A percentile compares a stretch with the other conserved stretches of the same genome.
Conservation (phyloP, 2,797 vertebrate genomes). For the Lophius americanus region DNA sequence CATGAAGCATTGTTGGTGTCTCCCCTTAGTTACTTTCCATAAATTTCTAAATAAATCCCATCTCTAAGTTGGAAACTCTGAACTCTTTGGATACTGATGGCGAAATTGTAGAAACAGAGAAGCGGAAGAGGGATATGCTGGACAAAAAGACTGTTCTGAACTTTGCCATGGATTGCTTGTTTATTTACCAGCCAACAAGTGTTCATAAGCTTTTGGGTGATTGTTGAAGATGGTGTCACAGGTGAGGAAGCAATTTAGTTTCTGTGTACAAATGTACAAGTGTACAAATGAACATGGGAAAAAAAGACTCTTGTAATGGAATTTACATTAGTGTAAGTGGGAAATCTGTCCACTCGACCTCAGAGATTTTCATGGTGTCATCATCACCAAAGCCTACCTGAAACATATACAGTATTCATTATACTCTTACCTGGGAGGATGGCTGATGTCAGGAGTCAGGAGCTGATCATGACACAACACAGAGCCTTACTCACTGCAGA, state of each 20-base stretch:
- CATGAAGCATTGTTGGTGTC: not conserved
- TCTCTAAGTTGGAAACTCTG: conserved; percentile 43
- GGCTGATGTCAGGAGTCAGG: conserved; percentile 38
- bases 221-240: conserved; percentile 1
- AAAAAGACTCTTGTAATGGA: conserved; percentile 13
- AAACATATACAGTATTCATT: conserved; percentile 3
- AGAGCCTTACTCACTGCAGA: conserved; percentile 46
- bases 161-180: conserved; percentile 18
- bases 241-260: conserved; percentile 14
- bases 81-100: conserved; percentile 21
- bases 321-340: conserved; percentile 24
- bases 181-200: conserved; percentile 14
- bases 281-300: conserved; percentile 3
- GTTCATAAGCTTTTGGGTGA: not conserved
- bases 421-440: conserved; percentile 46
- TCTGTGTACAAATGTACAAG: conserved; percentile 8
- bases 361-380: not conserved
- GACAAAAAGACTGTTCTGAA: conserved; percentile 7
- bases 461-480: conserved; percentile 67
- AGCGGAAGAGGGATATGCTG: conserved; percentile 16
- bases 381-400: conserved; percentile 19
- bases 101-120: conserved; percentile 25
- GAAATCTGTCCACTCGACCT: conserved; percentile 14
- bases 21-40: conserved; percentile 11
- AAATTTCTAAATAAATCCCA: conserved; percentile 22